Evolutionary conservation across 2,113 vertebrate species (phyloP), one percentile per base, ranked within the genome.

Genomic region (Mesitornis unicolor): DNA sequence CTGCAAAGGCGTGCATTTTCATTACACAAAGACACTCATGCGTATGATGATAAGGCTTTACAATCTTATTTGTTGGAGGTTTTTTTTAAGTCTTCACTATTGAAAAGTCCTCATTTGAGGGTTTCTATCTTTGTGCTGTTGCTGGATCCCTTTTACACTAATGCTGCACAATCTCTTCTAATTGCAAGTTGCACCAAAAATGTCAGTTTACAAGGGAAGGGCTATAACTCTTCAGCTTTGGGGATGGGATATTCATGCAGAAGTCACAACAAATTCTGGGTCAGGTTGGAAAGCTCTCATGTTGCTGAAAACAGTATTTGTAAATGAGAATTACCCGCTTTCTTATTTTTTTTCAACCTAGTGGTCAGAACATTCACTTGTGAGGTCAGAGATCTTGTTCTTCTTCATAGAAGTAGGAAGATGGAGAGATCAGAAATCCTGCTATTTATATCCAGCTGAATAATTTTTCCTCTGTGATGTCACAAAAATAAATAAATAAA

Each of bases 1-100:
- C 81, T 96, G 95, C 87, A 87, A 89, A 78, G 42, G 70, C 70
- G 81, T 94, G 61, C 42, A 45, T 87, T 88, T 94, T 68, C 75
- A 86, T 57, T 80, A 91, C 45, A 20, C 40, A 88, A 80, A 93
- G 31, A 54, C 42, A 14, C 33, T 84, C 48, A 12, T 42, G 45
- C n/a, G 74, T 84, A 65, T 26, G 45, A 61, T 33, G 64, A 77
- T 20, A 88, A 63, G 5, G 48, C 43, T 51, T 92, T 70, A 54
- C 91, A 43, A 25, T 54, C 11, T 43, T 73, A 14, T 31, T 63
- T 21, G 43, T 45, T 45, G 9, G 5, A 8, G 57, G 25, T 4
- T 36, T 29, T 31, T 54, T 80, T 83, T 50, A 53, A 83, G 11
- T 79, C 15, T 59, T 71, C 63, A 29, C 5, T 81, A 21, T 2